Percentiles rank a stretch among this genome's conserved stretches.
These are phyloP conservation scores for Glareola pratincola DNA, from an alignment of 2,113 vertebrate genomes.

Conservation along the genomic window DNA sequence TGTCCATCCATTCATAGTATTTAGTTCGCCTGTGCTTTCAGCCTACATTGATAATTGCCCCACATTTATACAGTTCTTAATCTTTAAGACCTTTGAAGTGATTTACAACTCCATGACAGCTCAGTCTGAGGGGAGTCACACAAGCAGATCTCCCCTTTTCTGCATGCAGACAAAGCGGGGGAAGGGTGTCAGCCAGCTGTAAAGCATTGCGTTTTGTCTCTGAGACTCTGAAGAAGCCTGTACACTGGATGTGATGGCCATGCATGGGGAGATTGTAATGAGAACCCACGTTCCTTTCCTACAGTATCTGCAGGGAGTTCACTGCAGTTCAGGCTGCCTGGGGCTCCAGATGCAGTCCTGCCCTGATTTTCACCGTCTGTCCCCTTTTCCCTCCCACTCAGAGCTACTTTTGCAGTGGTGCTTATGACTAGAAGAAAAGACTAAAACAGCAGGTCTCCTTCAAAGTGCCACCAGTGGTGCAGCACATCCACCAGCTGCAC, in stretches of 20 bases:
- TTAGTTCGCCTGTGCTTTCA: neutral
- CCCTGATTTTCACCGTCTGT: neutral
- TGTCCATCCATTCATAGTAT: neutral
- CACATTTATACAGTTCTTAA: neutral
- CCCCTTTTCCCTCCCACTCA: neutral
- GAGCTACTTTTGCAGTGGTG: neutral
- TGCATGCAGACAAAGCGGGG: rapidly evolving
- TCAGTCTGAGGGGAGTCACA: neutral
- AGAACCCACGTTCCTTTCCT: neutral
- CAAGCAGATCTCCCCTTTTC: neutral
- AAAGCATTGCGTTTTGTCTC: neutral
- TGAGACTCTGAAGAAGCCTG: neutral
- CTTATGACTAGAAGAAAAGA: neutral
- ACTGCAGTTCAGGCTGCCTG: neutral
- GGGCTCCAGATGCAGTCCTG: neutral
- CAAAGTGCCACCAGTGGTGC: neutral
- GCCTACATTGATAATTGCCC: neutral
- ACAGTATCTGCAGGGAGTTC: neutral
- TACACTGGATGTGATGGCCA: neutral
- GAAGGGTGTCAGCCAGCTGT: neutral
- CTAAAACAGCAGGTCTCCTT: neutral
- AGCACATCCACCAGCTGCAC: neutral
- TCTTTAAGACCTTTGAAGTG: neutral
- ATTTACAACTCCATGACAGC: neutral
- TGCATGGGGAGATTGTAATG: neutral